A percentile compares a stretch with the other conserved stretches of the same genome.
Evolutionary conservation across 2,113 vertebrate species (phyloP).

Genomic region (Cynocephalus volans): DNA sequence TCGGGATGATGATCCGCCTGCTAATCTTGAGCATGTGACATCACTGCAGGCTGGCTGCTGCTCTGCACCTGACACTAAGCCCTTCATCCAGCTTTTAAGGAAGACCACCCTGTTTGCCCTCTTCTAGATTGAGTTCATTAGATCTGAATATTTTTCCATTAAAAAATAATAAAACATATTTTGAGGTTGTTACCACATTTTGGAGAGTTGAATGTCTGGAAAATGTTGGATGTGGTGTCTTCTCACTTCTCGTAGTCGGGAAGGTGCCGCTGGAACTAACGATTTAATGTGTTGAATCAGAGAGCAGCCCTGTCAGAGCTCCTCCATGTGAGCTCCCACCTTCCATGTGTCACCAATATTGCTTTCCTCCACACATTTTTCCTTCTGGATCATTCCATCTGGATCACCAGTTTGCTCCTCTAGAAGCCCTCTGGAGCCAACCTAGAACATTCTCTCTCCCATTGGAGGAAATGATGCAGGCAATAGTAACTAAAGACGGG

Average conservation of each 20-base stretch:
- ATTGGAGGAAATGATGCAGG: background rate
- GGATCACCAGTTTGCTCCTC: background rate
- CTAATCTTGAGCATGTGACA: background rate
- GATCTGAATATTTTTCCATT: background rate
- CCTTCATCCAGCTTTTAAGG: background rate
- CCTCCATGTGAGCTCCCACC: rapidly evolving
- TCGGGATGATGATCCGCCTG: rapidly evolving
- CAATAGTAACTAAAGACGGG: background rate
- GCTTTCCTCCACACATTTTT: rapidly evolving
- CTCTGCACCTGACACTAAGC: background rate
- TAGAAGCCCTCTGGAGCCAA: background rate
- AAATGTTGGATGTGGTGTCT: background rate
- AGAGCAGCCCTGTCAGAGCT: rapidly evolving
- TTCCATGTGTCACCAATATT: rapidly evolving
- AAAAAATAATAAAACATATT: background rate
- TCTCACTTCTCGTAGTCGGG: background rate
- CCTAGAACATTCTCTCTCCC: background rate
- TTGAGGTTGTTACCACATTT: too few relatives aligned
- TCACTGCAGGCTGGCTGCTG: background rate
- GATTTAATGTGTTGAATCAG: rapidly evolving
- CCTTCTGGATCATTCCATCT: background rate
- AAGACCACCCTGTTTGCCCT: background rate
- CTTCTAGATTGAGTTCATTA: background rate
- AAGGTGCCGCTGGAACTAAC: too few relatives aligned
- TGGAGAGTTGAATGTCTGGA: background rate